Evolutionary conservation across 2,113 vertebrate species (phyloP), one percentile per base, ranked within the genome.

Genomic region (Jaculus jaculus): DNA sequence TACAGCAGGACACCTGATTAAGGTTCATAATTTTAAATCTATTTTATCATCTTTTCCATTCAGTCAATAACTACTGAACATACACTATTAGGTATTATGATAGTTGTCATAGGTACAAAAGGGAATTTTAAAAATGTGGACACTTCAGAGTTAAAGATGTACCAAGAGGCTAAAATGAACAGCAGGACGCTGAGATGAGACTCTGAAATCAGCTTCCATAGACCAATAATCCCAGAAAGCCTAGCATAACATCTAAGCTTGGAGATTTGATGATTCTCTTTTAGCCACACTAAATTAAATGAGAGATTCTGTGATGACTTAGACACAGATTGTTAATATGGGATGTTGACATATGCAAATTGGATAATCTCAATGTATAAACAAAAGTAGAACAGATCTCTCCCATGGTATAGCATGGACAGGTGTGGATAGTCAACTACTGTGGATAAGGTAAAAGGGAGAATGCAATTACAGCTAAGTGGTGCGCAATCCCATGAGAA

Each of bases 221-320:
- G 24, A 72, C 34, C 26, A 75, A 28, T 42, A 92, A 92, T 78
- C 72, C 37, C 37, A 75, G 71, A 86, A 93, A 89, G 39, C 30
- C 17, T 47, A 28, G 34, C 6, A 51, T 74, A 69, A 80, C 85
- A 84, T 75, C 37, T 20, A 61, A 91, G 61, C 63, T 87, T 66
- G 30, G 21, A 47, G 28, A 79, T 77, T 89, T 80, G 39, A 37
- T 71, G 89, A 69, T 77, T 94, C 80, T 90, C 51, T 65, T 71
- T 89, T 47, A 94, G 93, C 21, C 6, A 51, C 34, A 82, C 5
- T 18, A 79, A 91, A 91, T 94, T 85, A 87, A 92, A 72, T 87
- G 37, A 72, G 80, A 79, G 83, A 72, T 73, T 72, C 61, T 47
- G 47, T 91, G 61, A 87, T 61, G 79, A 77, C 37, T 91, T 54